phyloP scores from a whole-genome alignment of 2,113 vertebrate species.

The Cynocephalus volans region DNA sequence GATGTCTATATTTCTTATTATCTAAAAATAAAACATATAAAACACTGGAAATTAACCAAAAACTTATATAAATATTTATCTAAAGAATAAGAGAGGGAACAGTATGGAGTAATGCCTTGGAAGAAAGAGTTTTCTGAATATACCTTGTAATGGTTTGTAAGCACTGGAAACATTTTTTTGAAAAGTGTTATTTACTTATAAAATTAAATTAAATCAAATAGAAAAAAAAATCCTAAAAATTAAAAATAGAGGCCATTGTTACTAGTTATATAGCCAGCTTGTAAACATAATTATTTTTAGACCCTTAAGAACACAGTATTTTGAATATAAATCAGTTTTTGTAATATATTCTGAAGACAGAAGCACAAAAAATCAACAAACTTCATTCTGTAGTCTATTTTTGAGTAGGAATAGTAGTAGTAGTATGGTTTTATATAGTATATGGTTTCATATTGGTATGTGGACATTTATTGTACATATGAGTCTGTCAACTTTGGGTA shows the following conservation, averaged over 20 bases:
- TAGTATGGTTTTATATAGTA: background rate
- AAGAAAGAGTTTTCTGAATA: background rate
- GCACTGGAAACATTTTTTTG: background rate
- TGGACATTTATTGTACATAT: background rate
- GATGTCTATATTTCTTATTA: background rate
- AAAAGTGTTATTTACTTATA: background rate
- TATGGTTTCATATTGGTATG: background rate
- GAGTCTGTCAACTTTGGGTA: background rate
- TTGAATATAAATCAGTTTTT: background rate
- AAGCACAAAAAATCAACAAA: background rate
- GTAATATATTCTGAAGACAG: background rate
- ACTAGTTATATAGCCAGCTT: background rate
- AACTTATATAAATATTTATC: background rate
- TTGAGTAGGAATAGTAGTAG: background rate
- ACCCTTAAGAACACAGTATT: background rate
- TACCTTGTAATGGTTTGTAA: background rate
- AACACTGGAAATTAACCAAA: background rate
- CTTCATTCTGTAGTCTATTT: background rate
- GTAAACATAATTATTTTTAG: background rate
- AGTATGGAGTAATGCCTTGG: background rate
- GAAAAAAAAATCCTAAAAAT: background rate
- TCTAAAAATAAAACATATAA: background rate
- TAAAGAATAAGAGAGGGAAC: background rate
- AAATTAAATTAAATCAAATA: background rate
- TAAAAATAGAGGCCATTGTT: background rate